Base-by-base conservation (phyloP, 2,113 vertebrate genomes). In the Pyxicephalus adspersus region DNA sequence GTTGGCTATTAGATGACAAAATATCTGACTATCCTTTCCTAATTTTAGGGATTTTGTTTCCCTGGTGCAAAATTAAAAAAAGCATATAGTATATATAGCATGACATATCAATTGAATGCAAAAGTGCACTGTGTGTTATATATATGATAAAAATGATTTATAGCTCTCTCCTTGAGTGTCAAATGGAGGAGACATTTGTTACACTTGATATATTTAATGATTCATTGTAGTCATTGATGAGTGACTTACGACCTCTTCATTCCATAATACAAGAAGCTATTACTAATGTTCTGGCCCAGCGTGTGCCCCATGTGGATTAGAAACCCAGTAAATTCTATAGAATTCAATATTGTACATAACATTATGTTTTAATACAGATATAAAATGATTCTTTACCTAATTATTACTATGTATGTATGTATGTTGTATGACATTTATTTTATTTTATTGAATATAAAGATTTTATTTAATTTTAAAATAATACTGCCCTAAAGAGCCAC, bases 91-190 rank as follows among this genome's bases (percentile, higher is more conserved):
- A 60, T 23, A 16, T 28, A 22, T 31, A 74, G 29, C 17, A 38
- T 18, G 54, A 15, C 54, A 45, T 58, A 34, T n/a, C 34, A 58
- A 8, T n/a, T n/a, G 29, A 45, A 68, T 67, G 29, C 38, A 58
- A 31, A 45, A 45, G 38, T 13, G 38, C 9, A 45, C 8, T 74
- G 34, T 58, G 57, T 60, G 54, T 23, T 74, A 60, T 74, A 54
- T n/a, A n/a, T 74, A 74, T 60, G 71, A 74, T 60, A 74, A 74
- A 74, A 38, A 60, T 81, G 79, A 81, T 55, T 81, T 81, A 73
- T 58, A 13, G 34, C 20, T 26, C 50, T 57, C 68, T 64, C 79
- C 68, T 81, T 71, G 67, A 71, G 55, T 78, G 77, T 81, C 68
- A 74, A 81, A 73, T 64, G n/a, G 60, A 57, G 65, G n/a, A 9